Evolutionary conservation across 2,888 invertebrate genomes (phyloP), one percentile per base, ranked within the genome.

Genomic region (Graphium colonna): DNA sequence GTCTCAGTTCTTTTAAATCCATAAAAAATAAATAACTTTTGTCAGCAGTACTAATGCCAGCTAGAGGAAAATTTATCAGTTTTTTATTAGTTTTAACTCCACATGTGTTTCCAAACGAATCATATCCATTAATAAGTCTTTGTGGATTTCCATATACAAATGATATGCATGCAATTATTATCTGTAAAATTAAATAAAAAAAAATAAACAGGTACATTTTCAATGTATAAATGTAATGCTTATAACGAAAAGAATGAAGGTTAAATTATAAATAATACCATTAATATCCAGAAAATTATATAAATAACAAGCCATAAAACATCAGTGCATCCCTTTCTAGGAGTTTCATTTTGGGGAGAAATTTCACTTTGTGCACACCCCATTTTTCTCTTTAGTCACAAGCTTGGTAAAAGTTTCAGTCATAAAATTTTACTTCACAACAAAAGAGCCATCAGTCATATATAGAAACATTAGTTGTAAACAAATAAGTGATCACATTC

Each of bases 51-150:
- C 95, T 95, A 66, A 94, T 91, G 9, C 97, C 98, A 16, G 97
- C 95, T 44, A 95, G 77, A 2, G 94, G 92, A 69, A 94, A 91
- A 61, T 93, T 92, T 7, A 93, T 92, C 57, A 95, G 92, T 61
- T 92, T 93, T 63, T 93, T 93, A 79, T 97, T 98, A 61, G 86
- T 89, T 67, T 93, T 93, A 17, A 95, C 93, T 12, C 98, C 98
- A 79, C 98, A 98, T 28, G 97, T 97, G 76, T 98, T 98, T 7
- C 97, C 97, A 88, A 96, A 98, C 52, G 96, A 97, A 78, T 98
- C 97, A 79, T 95, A 97, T 13, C 97, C 97, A 90, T 97, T 96
- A 58, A 97, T 94, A 39, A 97, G 91, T 60, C 97, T 91, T 67
- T 94, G 81, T 0, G 97, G 97, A 82, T 96, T 95, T 13, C 97